phyloP scores from a whole-genome alignment of 1,140 invertebrate species.

The Brachionus rubens region DNA sequence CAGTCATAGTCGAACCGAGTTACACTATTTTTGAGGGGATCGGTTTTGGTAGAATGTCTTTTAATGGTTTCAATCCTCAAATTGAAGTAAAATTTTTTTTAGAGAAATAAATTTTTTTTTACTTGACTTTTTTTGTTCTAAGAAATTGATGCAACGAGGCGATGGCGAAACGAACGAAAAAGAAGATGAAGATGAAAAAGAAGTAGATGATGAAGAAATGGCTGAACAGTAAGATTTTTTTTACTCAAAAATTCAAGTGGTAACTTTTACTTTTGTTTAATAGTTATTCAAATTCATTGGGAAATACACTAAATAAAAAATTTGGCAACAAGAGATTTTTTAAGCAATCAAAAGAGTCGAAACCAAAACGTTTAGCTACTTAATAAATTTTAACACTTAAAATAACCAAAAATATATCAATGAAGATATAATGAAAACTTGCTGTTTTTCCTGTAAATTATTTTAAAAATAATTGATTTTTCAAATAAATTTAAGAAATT shows the following conservation, averaged over 20 bases:
- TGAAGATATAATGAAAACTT: too few relatives aligned
- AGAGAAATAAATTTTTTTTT: not conserved
- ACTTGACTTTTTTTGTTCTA: not conserved
- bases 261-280: not conserved
- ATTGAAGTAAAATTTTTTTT: not conserved
- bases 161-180: not conserved
- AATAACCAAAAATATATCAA: too few relatives aligned
- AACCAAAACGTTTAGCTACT: slow-evolving; percentile 4
- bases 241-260: not conserved
- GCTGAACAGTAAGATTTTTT: slow-evolving; percentile 31
- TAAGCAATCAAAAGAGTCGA: not conserved
- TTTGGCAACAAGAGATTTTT: not conserved
- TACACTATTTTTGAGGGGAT: slow-evolving; percentile 31
- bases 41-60: slow-evolving; percentile 37
- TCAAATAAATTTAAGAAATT: too few relatives aligned
- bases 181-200: slow-evolving; percentile 11
- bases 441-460: too few relatives aligned
- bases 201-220: slow-evolving; percentile 39
- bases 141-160: slow-evolving; percentile 31
- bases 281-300: slow-evolving; percentile 7
- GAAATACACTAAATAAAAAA: slow-evolving; percentile 16
- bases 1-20: slow-evolving; percentile 26
- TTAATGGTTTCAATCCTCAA: slow-evolving; percentile 44
- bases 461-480: too few relatives aligned
- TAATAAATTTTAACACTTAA: not conserved